phyloP scores from a whole-genome alignment of 2,113 vertebrate genomes.

The Mola mola region DNA sequence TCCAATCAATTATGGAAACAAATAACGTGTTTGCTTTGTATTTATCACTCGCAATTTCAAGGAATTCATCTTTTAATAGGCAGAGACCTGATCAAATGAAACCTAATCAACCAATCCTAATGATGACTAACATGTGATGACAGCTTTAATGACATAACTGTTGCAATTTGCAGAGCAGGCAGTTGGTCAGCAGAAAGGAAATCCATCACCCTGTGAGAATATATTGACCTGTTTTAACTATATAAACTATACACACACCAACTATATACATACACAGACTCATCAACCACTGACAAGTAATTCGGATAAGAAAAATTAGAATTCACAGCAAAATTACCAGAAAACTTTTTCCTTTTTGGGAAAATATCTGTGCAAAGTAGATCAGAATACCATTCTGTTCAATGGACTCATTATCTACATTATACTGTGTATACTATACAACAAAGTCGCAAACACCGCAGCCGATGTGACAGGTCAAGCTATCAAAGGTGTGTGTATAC shows the following conservation, averaged over 20 bases:
- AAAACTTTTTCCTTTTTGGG: background rate
- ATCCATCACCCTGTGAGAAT: background rate
- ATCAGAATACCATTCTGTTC: background rate
- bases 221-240: background rate
- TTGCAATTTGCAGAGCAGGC: constrained; percentile 1
- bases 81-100: constrained; percentile 17
- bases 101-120: constrained; percentile 22
- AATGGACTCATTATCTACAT: constrained; percentile 15
- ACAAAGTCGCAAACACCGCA: too few relatives aligned
- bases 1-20: constrained; percentile 2
- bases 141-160: background rate
- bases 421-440: too few relatives aligned
- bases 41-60: constrained; percentile 8
- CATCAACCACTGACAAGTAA: too few relatives aligned
- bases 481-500: background rate
- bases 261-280: too few relatives aligned
- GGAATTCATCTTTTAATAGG: constrained; percentile 10
- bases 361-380: background rate
- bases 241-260: background rate
- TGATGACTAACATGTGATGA: constrained; percentile 4
- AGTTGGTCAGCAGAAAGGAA: background rate
- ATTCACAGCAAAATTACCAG: background rate
- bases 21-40: background rate
- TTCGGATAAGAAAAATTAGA: too few relatives aligned
- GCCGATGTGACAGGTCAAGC: too few relatives aligned